Evolutionary conservation across 2,888 invertebrate species (phyloP), one percentile per base, ranked within the genome.

Genomic region (Chymomyza fuscimana): DNA sequence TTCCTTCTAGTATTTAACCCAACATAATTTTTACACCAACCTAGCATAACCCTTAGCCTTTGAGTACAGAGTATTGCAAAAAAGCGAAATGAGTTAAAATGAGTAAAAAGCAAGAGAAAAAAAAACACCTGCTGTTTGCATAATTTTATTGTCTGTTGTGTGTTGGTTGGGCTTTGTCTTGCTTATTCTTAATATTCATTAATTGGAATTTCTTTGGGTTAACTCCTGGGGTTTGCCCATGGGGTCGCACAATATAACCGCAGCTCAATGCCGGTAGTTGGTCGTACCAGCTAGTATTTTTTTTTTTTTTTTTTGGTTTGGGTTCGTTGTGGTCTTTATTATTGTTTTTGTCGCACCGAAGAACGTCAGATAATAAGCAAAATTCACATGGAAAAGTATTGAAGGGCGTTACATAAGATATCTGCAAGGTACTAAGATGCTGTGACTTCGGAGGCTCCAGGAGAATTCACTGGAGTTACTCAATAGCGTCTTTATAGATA

Each of bases 61-160:
- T 12, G 12, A 4, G 10, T 12, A 1, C 10, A 46, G 40, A 12
- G 40, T 46, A 46, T 46, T 12, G 12, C 2, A 46, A 46, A 46
- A 46, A 3, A 46, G 40, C 40, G 40, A 12, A 46, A 46, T 46
- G 40, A 40, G 40, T 40, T 5, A 40, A 40, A 40, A 5, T 32
- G 6, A 32, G 32, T 7, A 32, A 32, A 32, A 32, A 32, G 6
- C 5, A 32, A 32, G 7, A 7, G 7, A 46, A 70, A 61, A 65
- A 66, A 60, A 72, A 80, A 80, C 88, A 88, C 85, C 87, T 85
- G 85, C 88, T 85, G 85, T 77, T 83, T 88, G 78, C 85, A 80
- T 87, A 78, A 83, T 79, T 75, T 74, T 76, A 69, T 76, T 68
- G 69, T 61, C 69, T 60, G 67, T 25, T 60, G 51, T 60, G 36